Evolutionary conservation across 2,113 vertebrate genomes (phyloP).

Genomic region (Otis tarda): DNA sequence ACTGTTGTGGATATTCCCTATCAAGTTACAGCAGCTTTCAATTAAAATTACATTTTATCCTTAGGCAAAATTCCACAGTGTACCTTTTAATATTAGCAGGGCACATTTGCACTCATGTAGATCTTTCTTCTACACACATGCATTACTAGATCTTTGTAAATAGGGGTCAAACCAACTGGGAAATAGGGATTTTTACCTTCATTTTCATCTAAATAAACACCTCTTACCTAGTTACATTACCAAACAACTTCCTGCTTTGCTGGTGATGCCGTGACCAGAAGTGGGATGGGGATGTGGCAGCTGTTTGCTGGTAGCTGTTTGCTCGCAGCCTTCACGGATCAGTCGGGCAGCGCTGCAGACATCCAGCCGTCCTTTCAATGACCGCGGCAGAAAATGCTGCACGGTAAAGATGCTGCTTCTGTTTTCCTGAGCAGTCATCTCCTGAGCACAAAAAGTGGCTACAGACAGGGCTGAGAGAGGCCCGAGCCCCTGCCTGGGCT

Average conservation of each 20-base stretch:
- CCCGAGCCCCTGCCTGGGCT: rapidly evolving
- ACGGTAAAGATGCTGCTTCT: not conserved
- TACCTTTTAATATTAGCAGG: conserved; percentile 55
- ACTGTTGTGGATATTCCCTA: conserved; percentile 60
- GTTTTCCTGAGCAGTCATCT: not conserved
- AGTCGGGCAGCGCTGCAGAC: not conserved
- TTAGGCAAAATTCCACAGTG: conserved; percentile 57
- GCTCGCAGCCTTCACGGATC: not conserved
- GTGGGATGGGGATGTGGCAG: not conserved
- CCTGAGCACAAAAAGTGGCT: not conserved
- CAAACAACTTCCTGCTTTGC: not conserved
- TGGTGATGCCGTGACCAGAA: not conserved
- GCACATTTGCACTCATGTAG: conserved; percentile 30
- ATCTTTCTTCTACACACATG: conserved; percentile 7
- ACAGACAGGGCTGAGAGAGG: not conserved
- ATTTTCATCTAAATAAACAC: conserved; percentile 1
- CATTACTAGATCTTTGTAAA: conserved; percentile 17
- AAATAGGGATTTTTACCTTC: not conserved
- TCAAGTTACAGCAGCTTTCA: conserved; percentile 70
- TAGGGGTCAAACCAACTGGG: conserved; percentile 16
- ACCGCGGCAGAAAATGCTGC: rapidly evolving
- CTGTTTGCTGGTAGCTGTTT: not conserved
- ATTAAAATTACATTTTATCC: conserved; percentile 67
- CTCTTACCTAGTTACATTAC: not conserved
- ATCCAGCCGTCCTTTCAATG: not conserved